Evolutionary conservation across 2,797 vertebrate genomes (phyloP), one percentile per base, ranked within the genome.

Genomic region (Amniataba percoides): DNA sequence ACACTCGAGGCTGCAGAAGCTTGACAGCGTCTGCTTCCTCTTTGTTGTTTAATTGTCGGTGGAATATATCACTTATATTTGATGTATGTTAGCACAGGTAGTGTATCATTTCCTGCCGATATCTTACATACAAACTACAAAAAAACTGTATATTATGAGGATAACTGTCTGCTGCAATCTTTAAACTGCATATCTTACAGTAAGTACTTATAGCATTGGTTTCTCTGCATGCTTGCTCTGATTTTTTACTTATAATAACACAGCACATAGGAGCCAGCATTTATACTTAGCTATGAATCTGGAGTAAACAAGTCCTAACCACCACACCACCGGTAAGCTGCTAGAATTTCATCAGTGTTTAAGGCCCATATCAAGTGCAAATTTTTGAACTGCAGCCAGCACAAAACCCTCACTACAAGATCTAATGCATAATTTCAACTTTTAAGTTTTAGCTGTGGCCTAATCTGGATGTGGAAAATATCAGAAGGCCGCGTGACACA

Each of bases 231-330:
- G 53, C 16, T 39, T 15, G 21, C 39, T 3, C 45, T 45, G 39
- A 66, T 60, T 19, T 62, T 61, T 59, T 40, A 53, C 59, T 67
- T 7, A 25, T 76, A 56, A 57, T 42, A 61, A 65, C 43, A 43
- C 78, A 27, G 61, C 74, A 74, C 34, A 52, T 55, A 51, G 58
- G 19, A 31, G 51, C 46, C 73, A 80, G 51, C 48, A 84, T 81
- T 70, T 85, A 85, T 60, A 78, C 80, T 89, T 80, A 74, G 76
- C 80, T 43, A n/a, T 71, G 63, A 45, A 45, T 80, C 77, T 68
- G 74, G 61, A 77, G 78, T 89, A 79, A 87, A 88, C 88, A 77
- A 57, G 77, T 84, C 23, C 21, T 16, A 49, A 46, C 52, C 52
- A 55, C 68, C n/a, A n/a, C n/a, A n/a, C n/a, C n/a, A n/a, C 59